Evolutionary conservation across 2,113 vertebrate genomes (phyloP).

Genomic region (Abramis brama): DNA sequence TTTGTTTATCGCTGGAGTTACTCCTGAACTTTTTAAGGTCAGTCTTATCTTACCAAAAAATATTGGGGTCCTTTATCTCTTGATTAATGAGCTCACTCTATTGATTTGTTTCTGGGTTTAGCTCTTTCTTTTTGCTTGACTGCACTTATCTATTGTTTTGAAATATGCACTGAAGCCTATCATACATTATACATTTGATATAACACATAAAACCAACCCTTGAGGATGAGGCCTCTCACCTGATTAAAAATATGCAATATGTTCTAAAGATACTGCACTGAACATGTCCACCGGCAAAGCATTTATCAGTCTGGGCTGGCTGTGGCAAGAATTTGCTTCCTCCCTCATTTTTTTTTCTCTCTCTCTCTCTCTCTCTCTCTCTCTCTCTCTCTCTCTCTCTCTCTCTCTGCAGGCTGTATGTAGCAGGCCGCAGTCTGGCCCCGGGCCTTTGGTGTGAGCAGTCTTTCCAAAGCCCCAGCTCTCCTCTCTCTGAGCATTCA

Average conservation of each 20-base stretch:
- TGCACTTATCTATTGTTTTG: constrained; percentile 40
- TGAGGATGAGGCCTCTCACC: background rate
- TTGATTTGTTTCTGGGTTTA: constrained; percentile 39
- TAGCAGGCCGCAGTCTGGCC: constrained; percentile 78
- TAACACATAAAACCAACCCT: constrained; percentile 16
- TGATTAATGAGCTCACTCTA: constrained; percentile 27
- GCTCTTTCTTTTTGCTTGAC: constrained; percentile 22
- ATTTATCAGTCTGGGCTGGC: constrained; percentile 54
- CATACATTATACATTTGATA: constrained; percentile 47
- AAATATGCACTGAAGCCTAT: constrained; percentile 24
- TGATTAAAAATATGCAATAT: constrained; percentile 45
- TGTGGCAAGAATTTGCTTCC: background rate
- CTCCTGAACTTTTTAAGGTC: constrained; percentile 9
- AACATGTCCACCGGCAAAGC: constrained; percentile 42
- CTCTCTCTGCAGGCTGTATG: constrained; percentile 70
- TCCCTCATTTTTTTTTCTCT: constrained; percentile 15
- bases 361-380: no score
- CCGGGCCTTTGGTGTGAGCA: constrained; percentile 58
- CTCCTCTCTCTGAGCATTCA: constrained; percentile 40
- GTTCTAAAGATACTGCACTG: constrained; percentile 21
- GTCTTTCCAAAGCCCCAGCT: constrained; percentile 26
- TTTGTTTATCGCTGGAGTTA: background rate
- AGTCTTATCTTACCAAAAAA: background rate
- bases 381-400: constrained; percentile 8
- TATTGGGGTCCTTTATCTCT: background rate